Evolutionary conservation across 2,797 vertebrate species (phyloP).

Genomic region (Schizopygopsis malacanthus): DNA sequence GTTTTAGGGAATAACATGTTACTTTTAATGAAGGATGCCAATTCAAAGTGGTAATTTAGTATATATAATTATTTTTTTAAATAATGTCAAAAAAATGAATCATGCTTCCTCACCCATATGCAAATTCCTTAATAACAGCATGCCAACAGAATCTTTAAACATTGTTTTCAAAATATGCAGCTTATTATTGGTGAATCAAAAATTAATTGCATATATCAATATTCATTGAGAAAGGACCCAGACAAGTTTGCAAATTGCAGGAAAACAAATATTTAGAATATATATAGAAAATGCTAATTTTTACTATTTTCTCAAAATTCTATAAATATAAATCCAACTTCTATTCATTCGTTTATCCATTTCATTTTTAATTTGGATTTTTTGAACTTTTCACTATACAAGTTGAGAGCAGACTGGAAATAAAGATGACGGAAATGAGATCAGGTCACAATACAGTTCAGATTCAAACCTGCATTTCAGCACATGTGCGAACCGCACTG

Average conservation of each 20-base stretch:
- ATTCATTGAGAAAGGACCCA: not conserved
- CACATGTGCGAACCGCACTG: not conserved
- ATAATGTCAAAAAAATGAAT: not conserved
- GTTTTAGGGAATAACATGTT: not conserved
- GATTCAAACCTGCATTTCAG: constrained; percentile 1
- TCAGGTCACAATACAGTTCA: not conserved
- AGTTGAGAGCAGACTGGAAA: not conserved
- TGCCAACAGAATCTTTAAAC: not conserved
- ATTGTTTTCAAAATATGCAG: not conserved
- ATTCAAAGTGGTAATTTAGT: not conserved
- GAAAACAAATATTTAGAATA: not conserved
- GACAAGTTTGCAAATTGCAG: no score
- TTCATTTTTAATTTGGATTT: not conserved
- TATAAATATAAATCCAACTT: not conserved
- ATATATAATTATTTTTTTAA: not conserved
- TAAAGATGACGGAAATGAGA: not conserved
- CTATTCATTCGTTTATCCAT: not conserved
- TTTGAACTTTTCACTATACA: not conserved
- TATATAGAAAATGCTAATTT: not conserved
- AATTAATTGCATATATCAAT: no score
- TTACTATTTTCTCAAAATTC: not conserved
- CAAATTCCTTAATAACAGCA: not conserved
- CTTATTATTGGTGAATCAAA: not conserved
- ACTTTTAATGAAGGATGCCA: not conserved
- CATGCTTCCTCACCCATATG: not conserved